Percentiles rank a stretch among this genome's conserved stretches.
These are phyloP conservation scores for Heliconius aoede DNA, from an alignment of 2,888 invertebrate species.

Conservation along the genomic window DNA sequence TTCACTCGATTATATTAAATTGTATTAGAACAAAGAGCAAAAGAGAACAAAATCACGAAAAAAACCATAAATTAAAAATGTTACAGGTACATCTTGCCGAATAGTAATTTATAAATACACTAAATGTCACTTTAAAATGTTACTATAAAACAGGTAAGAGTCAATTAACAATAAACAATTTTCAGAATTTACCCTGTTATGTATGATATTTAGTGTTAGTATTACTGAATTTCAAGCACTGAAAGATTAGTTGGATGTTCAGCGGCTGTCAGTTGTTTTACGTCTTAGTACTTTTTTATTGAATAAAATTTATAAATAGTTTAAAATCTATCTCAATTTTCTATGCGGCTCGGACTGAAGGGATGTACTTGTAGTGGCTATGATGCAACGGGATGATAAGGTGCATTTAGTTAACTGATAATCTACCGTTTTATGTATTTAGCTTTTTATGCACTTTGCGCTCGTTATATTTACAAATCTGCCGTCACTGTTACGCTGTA, in stretches of 20 bases:
- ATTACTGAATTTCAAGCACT: conserved; percentile 53
- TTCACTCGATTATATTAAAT: neutral
- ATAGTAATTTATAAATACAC: conserved; percentile 52
- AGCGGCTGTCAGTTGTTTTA: conserved; percentile 83
- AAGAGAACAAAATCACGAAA: conserved; percentile 67
- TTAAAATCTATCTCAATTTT: conserved; percentile 54
- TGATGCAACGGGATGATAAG: conserved; percentile 83
- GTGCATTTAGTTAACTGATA: conserved; percentile 59
- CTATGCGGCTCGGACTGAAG: conserved; percentile 71
- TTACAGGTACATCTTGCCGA: conserved; percentile 64
- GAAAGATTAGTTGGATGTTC: conserved; percentile 52
- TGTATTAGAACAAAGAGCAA: conserved; percentile 46
- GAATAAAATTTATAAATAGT: conserved; percentile 45
- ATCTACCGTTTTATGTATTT: conserved; percentile 51
- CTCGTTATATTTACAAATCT: conserved; percentile 25
- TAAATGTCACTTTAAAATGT: conserved; percentile 60
- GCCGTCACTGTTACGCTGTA: conserved; percentile 13
- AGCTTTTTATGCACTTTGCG: conserved; percentile 55
- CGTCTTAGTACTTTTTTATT: conserved; percentile 67
- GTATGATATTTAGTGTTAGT: conserved; percentile 27
- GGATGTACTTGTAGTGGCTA: conserved; percentile 70
- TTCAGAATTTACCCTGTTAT: conserved; percentile 1
- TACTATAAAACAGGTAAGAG: conserved; percentile 70
- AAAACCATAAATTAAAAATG: conserved; percentile 62
- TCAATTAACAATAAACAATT: conserved; percentile 21